Base-by-base conservation (phyloP, 2,113 vertebrate genomes). In the Phaethon lepturus region DNA sequence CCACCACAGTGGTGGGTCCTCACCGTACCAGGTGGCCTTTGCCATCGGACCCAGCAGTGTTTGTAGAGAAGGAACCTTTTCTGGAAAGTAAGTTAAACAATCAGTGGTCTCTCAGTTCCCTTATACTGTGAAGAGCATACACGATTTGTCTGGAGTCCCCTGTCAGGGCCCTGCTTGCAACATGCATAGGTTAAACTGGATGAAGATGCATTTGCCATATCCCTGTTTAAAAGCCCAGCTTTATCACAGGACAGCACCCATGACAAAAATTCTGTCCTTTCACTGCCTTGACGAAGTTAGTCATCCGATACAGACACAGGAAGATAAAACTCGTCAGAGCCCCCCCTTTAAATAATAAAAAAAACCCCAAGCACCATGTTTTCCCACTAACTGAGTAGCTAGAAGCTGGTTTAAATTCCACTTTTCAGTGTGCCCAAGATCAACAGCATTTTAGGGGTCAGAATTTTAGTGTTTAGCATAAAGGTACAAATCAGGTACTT, bases 141-240 rank as follows among this genome's bases (percentile, higher is more conserved):
- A 1, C 0, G 0, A 1, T 74, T 58, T 47, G 25, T 19, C 42
- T 3, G 1, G 23, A 7, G 16, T n/a, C 8, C 6, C 6, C 6
- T 12, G 0, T 22, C 35, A 3, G 17, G 14, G 6, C 13, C 25
- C 4, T 44, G n/a, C 35, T 52, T 73, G 26, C 49, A 18, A 7
- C 7, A 2, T 14, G 4, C 5, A 6, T 9, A 0, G 0, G 15
- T 53, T 33, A 49, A 52, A 45, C n/a, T 25, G 38, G 22, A 14
- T 10, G 10, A 88, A 66, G 68, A 45, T 31, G 42, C 7, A 16
- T 31, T 50, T 38, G 38, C 38, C 38, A 38, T 38, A 38, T 38
- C 6, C 1, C 9, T 49, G 9, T 68, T 85, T 17, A 44, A 47
- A 78, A 66, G 24, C 20, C 13, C 16, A 19, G 12, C 23, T 82